Evolutionary conservation across 1,140 invertebrate species (phyloP), one percentile per base, ranked within the genome.

Genomic region (Pachypsylla venusta): DNA sequence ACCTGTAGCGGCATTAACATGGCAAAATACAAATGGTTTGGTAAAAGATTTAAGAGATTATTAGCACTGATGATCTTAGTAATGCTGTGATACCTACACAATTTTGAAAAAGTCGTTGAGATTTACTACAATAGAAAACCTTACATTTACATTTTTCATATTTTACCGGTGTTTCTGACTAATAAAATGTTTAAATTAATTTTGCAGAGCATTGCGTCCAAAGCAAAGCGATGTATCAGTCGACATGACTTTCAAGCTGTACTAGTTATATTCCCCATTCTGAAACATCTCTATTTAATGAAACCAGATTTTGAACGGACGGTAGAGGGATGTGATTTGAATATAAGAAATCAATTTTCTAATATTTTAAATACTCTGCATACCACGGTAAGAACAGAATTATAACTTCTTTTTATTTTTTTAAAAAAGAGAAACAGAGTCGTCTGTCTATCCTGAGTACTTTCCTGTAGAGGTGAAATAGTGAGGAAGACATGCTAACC

Each of bases 231-330:
- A 62, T 88, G 85, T 64, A 87, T 90, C 48, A 76, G 77, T 13
- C 77, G 82, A 58, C 83, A 89, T 61, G 89, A 93, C 63, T 92
- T 89, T 72, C 81, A 81, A 19, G 83, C 87, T 0, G 87, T 90
- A 16, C 69, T 93, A 42, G 83, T 84, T 1, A 81, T 93, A 22
- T 91, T 93, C 69, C 89, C 89, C 0, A 88, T 92, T 53, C 71
- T 93, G 2, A 88, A 87, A 68, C 86, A 92, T 67, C 75, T 93
- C 1, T 77, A 82, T 2, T 74, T 81, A 25, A 73, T 93, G 54
- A 87, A 88, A 69, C 85, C 87, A 2, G 87, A 92, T 64, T 87
- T 92, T 69, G 89, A 93, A 61, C 76, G 80, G 57, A 82, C 85
- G 3, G 79, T 86, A 26, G 80, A 85, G 65, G 81, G 81, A 24